phyloP scores from a whole-genome alignment of 2,888 invertebrate species.

The Zonitis immaculata region DNA sequence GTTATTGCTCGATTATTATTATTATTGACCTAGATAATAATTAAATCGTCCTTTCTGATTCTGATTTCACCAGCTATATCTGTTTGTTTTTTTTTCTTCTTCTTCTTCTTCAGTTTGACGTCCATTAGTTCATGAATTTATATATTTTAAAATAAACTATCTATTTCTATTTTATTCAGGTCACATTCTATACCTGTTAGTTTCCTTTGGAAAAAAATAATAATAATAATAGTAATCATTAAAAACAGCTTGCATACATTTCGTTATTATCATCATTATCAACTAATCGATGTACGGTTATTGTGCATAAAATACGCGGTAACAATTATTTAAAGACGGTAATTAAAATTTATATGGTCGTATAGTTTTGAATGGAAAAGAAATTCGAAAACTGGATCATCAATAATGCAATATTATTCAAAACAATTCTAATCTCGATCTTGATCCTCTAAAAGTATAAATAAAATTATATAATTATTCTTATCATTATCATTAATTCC shows the following conservation, averaged over 20 bases:
- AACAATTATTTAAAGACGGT: too few relatives aligned
- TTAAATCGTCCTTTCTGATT: constrained; percentile 1
- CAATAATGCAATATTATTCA: too few relatives aligned
- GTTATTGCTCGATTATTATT: constrained; percentile 1
- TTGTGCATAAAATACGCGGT: too few relatives aligned
- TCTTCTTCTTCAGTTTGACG: background rate
- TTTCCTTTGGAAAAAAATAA: too few relatives aligned
- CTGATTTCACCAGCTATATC: constrained; percentile 1
- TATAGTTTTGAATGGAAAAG: too few relatives aligned
- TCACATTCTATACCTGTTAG: background rate
- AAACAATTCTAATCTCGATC: too few relatives aligned
- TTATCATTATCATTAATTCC: constrained; percentile 11
- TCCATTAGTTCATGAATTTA: background rate
- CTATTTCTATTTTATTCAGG: background rate
- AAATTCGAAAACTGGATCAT: too few relatives aligned
- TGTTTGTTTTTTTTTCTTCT: background rate
- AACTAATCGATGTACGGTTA: too few relatives aligned
- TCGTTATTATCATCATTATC: background rate
- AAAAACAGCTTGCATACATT: background rate
- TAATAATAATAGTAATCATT: too few relatives aligned
- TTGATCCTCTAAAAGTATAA: too few relatives aligned
- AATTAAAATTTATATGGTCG: too few relatives aligned
- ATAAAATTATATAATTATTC: too few relatives aligned
- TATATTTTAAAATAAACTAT: background rate
- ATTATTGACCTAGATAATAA: background rate